phyloP scores from a whole-genome alignment of 2,888 invertebrate genomes.

The Ditula angustiorana region DNA sequence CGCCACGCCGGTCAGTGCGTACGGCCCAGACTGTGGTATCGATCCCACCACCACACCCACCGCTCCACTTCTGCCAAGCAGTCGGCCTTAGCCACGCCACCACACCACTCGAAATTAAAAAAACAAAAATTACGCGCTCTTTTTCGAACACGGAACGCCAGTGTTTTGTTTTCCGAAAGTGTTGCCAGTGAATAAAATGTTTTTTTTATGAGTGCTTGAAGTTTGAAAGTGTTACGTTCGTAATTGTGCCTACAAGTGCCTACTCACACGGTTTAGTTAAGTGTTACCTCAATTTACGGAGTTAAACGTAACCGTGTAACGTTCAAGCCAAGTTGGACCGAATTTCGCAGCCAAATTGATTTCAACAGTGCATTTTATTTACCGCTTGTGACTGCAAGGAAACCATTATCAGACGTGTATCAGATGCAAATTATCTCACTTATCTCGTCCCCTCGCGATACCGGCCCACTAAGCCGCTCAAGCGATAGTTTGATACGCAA shows the following conservation, averaged over 20 bases:
- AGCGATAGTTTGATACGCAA: slow-evolving; percentile 69
- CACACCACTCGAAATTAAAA: slow-evolving; percentile 63
- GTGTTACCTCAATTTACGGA: slow-evolving; percentile 60
- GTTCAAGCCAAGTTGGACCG: slow-evolving; percentile 7
- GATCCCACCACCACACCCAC: slow-evolving; percentile 83
- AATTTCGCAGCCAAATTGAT: background rate
- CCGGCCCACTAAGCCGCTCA: slow-evolving; percentile 75
- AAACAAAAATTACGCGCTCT: slow-evolving; percentile 51
- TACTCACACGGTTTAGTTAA: background rate
- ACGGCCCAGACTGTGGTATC: slow-evolving; percentile 78
- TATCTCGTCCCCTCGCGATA: slow-evolving; percentile 70
- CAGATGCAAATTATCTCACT: slow-evolving; percentile 79
- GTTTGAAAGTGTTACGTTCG: slow-evolving; percentile 45
- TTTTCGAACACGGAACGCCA: slow-evolving; percentile 45
- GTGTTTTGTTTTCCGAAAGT: slow-evolving; percentile 41
- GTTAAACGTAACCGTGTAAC: slow-evolving; percentile 61
- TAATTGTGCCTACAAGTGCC: background rate
- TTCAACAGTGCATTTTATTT: slow-evolving; percentile 5
- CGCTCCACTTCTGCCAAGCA: slow-evolving; percentile 67
- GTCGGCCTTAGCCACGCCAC: slow-evolving; percentile 80
- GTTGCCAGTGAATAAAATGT: slow-evolving; percentile 20
- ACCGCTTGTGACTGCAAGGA: slow-evolving; percentile 56
- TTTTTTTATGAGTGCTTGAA: slow-evolving; percentile 27
- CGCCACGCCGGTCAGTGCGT: slow-evolving; percentile 79
- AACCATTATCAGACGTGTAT: slow-evolving; percentile 76